Evolutionary conservation across 2,888 invertebrate species (phyloP).

Genomic region (Amphiduros pacificus): DNA sequence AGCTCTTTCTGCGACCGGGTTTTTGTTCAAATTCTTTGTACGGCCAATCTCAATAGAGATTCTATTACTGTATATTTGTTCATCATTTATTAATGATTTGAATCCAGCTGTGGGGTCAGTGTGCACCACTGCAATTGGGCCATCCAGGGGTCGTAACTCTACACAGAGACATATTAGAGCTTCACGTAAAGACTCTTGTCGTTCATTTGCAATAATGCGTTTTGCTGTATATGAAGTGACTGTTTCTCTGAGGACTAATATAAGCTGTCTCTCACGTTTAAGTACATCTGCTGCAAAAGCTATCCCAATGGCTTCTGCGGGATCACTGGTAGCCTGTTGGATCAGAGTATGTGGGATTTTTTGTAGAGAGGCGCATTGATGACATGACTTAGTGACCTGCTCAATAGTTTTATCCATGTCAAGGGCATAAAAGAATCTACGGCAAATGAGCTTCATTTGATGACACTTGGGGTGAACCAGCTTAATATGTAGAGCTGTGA

Average conservation of each 20-base stretch:
- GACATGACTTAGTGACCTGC: slow-evolving; percentile 22
- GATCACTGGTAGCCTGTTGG: slow-evolving; percentile 29
- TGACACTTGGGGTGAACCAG: slow-evolving; percentile 32
- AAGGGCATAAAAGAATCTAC: slow-evolving; percentile 31
- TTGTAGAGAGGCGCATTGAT: slow-evolving; percentile 31
- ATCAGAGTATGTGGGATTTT: slow-evolving; percentile 21
- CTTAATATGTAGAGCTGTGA: slow-evolving; percentile 31
- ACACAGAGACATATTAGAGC: slow-evolving; percentile 21
- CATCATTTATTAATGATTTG: slow-evolving; percentile 20
- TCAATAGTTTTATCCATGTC: slow-evolving; percentile 26
- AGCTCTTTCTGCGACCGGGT: slow-evolving; percentile 37
- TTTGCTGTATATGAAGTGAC: slow-evolving; percentile 29
- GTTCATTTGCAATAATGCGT: slow-evolving; percentile 21
- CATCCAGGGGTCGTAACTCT: slow-evolving; percentile 19
- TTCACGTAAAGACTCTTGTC: slow-evolving; percentile 19
- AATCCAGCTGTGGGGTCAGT: slow-evolving; percentile 34
- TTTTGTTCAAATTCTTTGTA: slow-evolving; percentile 33
- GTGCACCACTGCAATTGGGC: slow-evolving; percentile 21
- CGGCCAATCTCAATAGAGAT: slow-evolving; percentile 29
- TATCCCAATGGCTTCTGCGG: slow-evolving; percentile 26
- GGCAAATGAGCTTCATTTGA: slow-evolving; percentile 29
- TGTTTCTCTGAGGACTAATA: slow-evolving; percentile 25
- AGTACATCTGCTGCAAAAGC: slow-evolving; percentile 36
- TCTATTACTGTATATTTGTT: slow-evolving; percentile 16
- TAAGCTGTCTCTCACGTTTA: slow-evolving; percentile 28